These are phyloP conservation scores for Shinisaurus crocodilurus DNA, from an alignment of 2,113 vertebrate species.

Conservation along the genomic window DNA sequence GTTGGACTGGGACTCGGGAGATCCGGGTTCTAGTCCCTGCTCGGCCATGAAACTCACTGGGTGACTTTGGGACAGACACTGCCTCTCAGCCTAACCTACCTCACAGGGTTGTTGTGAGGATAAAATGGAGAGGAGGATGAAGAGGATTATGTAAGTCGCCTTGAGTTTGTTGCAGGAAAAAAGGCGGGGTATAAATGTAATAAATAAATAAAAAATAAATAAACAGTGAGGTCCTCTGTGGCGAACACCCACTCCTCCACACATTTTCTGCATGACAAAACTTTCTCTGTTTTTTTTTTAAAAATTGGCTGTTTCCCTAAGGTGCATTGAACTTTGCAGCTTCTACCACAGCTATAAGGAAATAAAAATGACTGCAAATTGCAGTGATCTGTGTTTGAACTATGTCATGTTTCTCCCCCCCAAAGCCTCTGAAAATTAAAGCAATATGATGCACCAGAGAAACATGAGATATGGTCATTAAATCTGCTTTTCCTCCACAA, in stretches of 20 bases:
- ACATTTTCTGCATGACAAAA: background rate
- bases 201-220: too few species aligned
- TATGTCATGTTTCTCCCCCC: accelerated
- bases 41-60: too few species aligned
- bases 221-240: background rate
- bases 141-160: too few species aligned
- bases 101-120: too few species aligned
- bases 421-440: background rate
- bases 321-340: background rate
- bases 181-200: too few species aligned
- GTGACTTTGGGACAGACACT: too few species aligned
- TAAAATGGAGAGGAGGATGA: too few species aligned
- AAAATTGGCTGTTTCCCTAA: background rate
- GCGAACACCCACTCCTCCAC: background rate
- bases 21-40: too few species aligned
- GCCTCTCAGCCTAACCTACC: too few species aligned
- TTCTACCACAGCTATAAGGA: background rate
- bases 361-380: background rate
- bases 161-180: too few species aligned
- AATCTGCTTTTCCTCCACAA: background rate
- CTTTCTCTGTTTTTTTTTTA: background rate
- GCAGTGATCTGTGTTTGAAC: background rate
- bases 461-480: background rate
- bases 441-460: background rate
- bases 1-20: too few species aligned